Conservation (phyloP, 1,140 invertebrate species). For the Ips typographus region DNA sequence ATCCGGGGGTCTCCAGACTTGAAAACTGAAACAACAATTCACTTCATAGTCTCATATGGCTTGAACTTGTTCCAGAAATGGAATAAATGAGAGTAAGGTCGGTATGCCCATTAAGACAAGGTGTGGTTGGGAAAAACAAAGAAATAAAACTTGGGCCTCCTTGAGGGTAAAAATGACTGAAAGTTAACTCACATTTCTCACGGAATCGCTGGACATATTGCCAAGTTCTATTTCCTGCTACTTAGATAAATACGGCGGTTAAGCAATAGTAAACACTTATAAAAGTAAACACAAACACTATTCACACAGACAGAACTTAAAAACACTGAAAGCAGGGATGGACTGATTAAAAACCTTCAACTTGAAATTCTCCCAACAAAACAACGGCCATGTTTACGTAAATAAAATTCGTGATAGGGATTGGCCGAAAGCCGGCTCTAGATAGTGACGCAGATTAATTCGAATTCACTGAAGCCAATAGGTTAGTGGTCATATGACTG, state of each 20-base stretch:
- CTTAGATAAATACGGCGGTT: no score
- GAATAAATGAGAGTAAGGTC: no score
- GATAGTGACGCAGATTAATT: background rate
- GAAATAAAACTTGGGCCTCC: background rate
- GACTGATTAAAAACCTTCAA: no score
- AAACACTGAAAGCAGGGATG: no score
- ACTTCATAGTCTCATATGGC: no score
- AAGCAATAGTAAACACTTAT: no score
- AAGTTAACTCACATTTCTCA: constrained; percentile 50
- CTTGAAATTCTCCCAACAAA: background rate
- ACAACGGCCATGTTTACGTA: constrained; percentile 25
- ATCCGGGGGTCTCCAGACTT: constrained; percentile 79
- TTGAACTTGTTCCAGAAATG: no score
- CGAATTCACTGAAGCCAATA: no score
- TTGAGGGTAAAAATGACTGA: background rate
- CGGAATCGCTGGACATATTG: constrained; percentile 52
- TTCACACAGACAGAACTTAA: no score
- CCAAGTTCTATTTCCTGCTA: background rate
- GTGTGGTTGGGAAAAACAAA: background rate
- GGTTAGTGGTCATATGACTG: no score
- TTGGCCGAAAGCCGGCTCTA: constrained; percentile 13
- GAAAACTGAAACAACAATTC: constrained; percentile 64
- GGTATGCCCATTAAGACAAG: background rate
- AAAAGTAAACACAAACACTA: no score
- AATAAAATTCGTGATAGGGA: constrained; percentile 15